A percentile compares a stretch with the other conserved stretches of the same genome.
phyloP scores from a whole-genome alignment of 2,797 vertebrate genomes.

The Emys orbicularis region DNA sequence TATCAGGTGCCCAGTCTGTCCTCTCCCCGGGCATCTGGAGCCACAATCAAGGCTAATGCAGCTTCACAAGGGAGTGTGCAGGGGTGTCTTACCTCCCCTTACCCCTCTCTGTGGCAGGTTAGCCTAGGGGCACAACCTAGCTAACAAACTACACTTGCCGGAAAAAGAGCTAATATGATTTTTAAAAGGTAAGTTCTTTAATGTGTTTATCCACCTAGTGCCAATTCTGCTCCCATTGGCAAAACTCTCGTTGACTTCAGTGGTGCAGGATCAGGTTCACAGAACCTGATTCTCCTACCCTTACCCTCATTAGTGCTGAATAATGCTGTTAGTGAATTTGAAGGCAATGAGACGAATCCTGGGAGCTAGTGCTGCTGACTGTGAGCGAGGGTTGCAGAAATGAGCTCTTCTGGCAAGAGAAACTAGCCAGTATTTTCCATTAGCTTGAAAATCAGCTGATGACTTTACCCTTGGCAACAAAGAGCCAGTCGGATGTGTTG shows the following conservation, averaged over 20 bases:
- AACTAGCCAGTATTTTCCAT: not conserved
- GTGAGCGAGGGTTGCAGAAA: not conserved
- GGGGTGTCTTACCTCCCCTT: not conserved
- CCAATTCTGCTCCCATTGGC: not conserved
- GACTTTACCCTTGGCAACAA: fast-evolving
- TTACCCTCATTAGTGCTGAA: not conserved
- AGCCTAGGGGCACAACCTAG: not conserved
- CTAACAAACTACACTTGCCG: not conserved
- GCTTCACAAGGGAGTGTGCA: too few relatives aligned
- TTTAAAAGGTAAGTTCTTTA: not conserved
- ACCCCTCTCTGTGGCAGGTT: not conserved
- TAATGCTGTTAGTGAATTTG: not conserved
- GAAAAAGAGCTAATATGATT: not conserved
- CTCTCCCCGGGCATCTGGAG: not conserved
- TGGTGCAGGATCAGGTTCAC: not conserved
- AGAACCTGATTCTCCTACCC: not conserved
- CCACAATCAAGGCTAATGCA: not conserved
- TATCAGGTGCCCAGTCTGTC: not conserved
- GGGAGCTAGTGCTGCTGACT: not conserved
- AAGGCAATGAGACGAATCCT: not conserved
- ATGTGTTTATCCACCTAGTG: not conserved
- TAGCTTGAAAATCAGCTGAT: not conserved
- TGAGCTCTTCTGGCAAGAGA: not conserved
- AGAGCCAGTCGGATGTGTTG: not conserved
- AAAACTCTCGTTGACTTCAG: not conserved